Conservation (phyloP, 2,113 vertebrate species). For the Marcusenius ussheri region DNA sequence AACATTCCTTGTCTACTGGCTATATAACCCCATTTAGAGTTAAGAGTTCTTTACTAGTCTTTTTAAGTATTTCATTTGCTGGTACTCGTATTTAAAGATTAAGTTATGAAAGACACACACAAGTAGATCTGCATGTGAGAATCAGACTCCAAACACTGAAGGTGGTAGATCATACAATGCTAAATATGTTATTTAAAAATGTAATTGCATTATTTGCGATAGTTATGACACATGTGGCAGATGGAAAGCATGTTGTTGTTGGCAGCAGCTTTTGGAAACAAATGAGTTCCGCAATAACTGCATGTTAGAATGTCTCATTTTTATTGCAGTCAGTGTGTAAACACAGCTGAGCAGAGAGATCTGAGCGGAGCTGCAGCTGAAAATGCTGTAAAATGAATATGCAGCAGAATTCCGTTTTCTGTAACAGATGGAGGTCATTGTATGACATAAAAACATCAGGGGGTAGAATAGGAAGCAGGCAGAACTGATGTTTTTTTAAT, state of each 20-base stretch:
- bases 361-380: background rate
- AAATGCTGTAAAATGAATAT: background rate
- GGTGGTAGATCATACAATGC: background rate
- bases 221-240: background rate
- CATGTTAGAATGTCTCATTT: background rate
- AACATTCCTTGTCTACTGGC: background rate
- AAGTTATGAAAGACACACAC: background rate
- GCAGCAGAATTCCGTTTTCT: background rate
- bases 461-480: conserved; percentile 2
- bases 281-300: background rate
- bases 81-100: background rate
- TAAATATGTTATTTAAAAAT: background rate
- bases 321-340: background rate
- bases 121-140: background rate
- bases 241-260: background rate
- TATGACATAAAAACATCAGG: background rate
- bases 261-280: background rate
- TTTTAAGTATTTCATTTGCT: background rate
- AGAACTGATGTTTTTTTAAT: conserved; percentile 4
- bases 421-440: conserved; percentile 12
- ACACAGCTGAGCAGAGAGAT: background rate
- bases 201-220: background rate
- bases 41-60: background rate
- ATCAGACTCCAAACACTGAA: background rate
- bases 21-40: background rate